Evolutionary conservation across 2,888 invertebrate genomes (phyloP), one percentile per base, ranked within the genome.

Genomic region (Oscheius sp.): DNA sequence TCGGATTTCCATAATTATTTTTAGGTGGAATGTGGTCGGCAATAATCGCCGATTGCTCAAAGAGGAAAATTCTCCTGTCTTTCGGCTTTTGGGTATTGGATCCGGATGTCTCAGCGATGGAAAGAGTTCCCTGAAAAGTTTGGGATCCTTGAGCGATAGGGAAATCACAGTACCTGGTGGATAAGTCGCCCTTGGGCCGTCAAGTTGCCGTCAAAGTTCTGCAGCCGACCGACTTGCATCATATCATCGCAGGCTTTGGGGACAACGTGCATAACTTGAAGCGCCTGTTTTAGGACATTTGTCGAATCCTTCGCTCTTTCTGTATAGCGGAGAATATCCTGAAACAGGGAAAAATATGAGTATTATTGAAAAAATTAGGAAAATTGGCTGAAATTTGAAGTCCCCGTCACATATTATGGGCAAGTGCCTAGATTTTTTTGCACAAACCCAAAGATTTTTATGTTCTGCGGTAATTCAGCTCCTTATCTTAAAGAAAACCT

Each of bases 211-310:
- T 95, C 94, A 89, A 96, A 98, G 83, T 96, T 96, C 90, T 98
- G 95, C 55, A 99, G 91, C 72, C 98, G 92, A 27, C 97, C 96
- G 75, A 99, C 95, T 89, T 88, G 87, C 98, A 98, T 98, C 96
- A 97, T 98, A 89, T 97, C 96, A 90, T 99, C 96, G 82, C 98
- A 98, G 79, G 94, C 93, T 91, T 97, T 96, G 53, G 98, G 98
- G 79, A 97, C 95, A 81, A 95, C 93, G 87, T 94, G 93, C 92
- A 92, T 92, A 53, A 91, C 90, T 80, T 93, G 92, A 76, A 93
- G 93, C 18, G 97, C 98, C 84, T 93, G 93, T 82, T 93, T 91
- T 79, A 99, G 91, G 49, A 93, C 92, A 76, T 93, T 92, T 53
- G 94, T 92, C 89, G 95, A 94, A 13, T 92, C 92, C 1, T 93